A percentile compares a stretch with the other conserved stretches of the same genome.
These are phyloP conservation scores for Graphium colonna DNA, from an alignment of 2,888 invertebrate species.

Conservation along the genomic window DNA sequence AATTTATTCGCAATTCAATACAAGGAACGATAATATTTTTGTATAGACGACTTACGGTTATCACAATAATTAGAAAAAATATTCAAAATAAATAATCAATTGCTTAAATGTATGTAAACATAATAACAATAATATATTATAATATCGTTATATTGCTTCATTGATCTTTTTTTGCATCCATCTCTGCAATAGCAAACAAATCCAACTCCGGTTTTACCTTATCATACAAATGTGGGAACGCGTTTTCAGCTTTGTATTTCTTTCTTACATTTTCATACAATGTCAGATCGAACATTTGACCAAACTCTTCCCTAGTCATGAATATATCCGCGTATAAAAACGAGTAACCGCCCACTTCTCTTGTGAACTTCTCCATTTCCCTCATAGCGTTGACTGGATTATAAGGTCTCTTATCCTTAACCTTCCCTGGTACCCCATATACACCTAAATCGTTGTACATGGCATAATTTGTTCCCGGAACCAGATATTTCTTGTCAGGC, in stretches of 20 bases:
- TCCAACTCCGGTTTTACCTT: constrained; percentile 85
- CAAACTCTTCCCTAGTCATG: constrained; percentile 83
- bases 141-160: neutral
- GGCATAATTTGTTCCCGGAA: constrained; percentile 83
- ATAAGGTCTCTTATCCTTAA: constrained; percentile 79
- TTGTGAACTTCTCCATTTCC: constrained; percentile 84
- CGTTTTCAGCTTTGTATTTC: constrained; percentile 79
- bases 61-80: no score
- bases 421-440: constrained; percentile 84
- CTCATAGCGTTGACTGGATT: constrained; percentile 84
- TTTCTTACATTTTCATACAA: constrained; percentile 81
- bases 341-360: constrained; percentile 83
- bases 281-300: constrained; percentile 84
- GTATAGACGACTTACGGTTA: no score
- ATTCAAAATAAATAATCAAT: no score
- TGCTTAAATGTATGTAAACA: no score
- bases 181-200: constrained; percentile 79
- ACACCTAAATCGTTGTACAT: constrained; percentile 87
- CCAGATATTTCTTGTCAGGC: constrained; percentile 78
- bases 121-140: neutral
- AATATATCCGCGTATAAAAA: constrained; percentile 86
- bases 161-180: constrained; percentile 40
- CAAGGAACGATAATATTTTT: no score
- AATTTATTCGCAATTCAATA: no score
- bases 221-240: constrained; percentile 83